These are phyloP conservation scores for Orbicella faveolata DNA, from an alignment of 64 coral and sea anemone genomes.

Conservation along the genomic window DNA sequence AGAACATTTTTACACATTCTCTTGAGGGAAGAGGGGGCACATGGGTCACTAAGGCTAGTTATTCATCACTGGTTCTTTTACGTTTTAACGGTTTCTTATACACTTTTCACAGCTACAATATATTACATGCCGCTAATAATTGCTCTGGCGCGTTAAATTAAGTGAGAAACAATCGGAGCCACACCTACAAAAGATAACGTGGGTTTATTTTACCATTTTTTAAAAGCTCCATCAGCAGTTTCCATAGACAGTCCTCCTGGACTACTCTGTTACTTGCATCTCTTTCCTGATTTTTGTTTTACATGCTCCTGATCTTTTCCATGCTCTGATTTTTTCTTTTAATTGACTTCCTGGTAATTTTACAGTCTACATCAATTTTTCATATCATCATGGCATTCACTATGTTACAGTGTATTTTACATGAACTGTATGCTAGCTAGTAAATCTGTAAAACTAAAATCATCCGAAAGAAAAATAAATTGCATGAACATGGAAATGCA, in stretches of 20 bases:
- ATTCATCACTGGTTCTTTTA: constrained; percentile 17
- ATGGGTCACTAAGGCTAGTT: constrained; percentile 1
- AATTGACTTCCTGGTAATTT: neutral
- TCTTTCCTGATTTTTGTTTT: neutral
- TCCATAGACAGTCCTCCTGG: constrained; percentile 9
- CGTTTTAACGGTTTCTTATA: constrained; percentile 5
- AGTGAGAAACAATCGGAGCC: neutral
- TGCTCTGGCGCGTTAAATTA: neutral
- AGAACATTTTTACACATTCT: neutral
- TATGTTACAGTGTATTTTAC: constrained; percentile 18
- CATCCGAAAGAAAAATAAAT: neutral
- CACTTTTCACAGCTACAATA: constrained; percentile 4
- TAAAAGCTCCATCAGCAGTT: constrained; percentile 10
- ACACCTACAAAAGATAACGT: constrained; percentile 12
- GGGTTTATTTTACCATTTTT: constrained; percentile 1
- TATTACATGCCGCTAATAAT: neutral
- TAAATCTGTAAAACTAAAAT: constrained; percentile 11
- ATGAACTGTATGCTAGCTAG: neutral
- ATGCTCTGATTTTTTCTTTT: neutral
- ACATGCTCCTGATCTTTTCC: too few species aligned
- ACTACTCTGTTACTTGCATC: constrained; percentile 6
- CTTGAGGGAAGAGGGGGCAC: too few species aligned
- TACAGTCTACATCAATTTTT: constrained; percentile 27
- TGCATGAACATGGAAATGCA: neutral
- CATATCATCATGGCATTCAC: neutral